Conservation (phyloP, 92 coral and sea anemone genomes). For the Isaurus tuberculatus region DNA sequence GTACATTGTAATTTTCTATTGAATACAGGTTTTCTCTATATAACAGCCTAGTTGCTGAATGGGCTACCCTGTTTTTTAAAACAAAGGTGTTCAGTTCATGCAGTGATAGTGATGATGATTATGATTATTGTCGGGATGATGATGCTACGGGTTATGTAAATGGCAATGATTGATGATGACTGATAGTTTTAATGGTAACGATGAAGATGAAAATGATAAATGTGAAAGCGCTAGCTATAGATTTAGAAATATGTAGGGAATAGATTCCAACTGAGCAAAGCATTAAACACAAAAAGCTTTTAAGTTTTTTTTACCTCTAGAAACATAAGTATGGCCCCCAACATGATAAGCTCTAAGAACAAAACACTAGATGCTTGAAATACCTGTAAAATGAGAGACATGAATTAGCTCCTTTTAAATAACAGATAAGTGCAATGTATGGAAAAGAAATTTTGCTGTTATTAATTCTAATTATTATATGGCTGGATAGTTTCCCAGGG, state of each 20-base stretch:
- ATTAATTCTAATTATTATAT: neutral
- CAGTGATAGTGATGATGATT: neutral
- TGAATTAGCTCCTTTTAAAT: too few relatives aligned
- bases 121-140: neutral
- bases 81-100: too few relatives aligned
- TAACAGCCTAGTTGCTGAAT: too few relatives aligned
- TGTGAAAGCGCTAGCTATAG: too few relatives aligned
- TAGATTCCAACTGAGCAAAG: too few relatives aligned
- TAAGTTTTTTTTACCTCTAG: constrained; percentile 66
- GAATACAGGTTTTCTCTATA: too few relatives aligned
- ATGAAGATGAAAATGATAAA: neutral
- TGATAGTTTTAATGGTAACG: neutral
- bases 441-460: neutral
- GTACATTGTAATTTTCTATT: too few relatives aligned
- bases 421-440: too few relatives aligned
- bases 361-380: constrained; percentile 87
- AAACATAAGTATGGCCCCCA: constrained; percentile 85
- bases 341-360: constrained; percentile 73
- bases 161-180: neutral
- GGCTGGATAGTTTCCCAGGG: too few relatives aligned
- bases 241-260: too few relatives aligned
- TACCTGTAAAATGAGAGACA: constrained; percentile 60
- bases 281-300: neutral
- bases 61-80: too few relatives aligned
- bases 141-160: neutral